These are phyloP conservation scores for Chrysaora quinquecirrha DNA, from an alignment of 30 jellyfish, hydroid and myxozoan species.

Conservation along the genomic window DNA sequence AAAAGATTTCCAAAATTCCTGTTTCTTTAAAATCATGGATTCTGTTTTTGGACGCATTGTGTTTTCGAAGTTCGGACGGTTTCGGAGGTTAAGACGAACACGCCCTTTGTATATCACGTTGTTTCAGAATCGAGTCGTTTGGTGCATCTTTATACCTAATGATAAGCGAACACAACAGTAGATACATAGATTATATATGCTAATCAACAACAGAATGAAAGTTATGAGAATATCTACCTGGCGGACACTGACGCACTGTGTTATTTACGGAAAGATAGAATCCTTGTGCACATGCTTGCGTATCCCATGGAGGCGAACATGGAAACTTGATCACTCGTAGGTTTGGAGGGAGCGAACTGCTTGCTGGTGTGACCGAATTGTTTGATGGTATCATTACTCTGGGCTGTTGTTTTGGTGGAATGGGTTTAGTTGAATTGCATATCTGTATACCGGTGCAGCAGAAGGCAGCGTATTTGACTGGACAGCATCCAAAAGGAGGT, in stretches of 20 bases:
- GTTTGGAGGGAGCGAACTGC: not conserved
- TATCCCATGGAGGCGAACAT: conserved; percentile 74
- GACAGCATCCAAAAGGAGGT: conserved; percentile 72
- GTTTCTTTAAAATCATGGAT: no score
- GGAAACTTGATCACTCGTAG: conserved; percentile 19
- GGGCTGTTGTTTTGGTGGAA: not conserved
- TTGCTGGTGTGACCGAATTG: not conserved
- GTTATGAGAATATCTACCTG: no score
- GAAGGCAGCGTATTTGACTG: conserved; percentile 12
- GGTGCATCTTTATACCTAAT: no score
- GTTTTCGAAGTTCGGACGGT: no score
- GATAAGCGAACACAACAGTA: no score
- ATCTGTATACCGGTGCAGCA: conserved; percentile 53
- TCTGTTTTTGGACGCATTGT: no score
- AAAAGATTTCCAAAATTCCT: no score
- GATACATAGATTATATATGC: no score
- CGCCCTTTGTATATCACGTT: no score
- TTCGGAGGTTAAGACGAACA: no score
- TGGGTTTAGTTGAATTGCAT: conserved; percentile 26
- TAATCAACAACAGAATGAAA: no score
- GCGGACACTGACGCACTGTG: conserved; percentile 59
- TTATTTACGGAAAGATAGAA: conserved; percentile 32
- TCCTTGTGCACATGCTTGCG: conserved; percentile 68
- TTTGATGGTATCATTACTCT: not conserved
- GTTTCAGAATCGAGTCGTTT: no score